Base-by-base conservation (phyloP, 2,797 vertebrate genomes). In the Alfaro cultratus region DNA sequence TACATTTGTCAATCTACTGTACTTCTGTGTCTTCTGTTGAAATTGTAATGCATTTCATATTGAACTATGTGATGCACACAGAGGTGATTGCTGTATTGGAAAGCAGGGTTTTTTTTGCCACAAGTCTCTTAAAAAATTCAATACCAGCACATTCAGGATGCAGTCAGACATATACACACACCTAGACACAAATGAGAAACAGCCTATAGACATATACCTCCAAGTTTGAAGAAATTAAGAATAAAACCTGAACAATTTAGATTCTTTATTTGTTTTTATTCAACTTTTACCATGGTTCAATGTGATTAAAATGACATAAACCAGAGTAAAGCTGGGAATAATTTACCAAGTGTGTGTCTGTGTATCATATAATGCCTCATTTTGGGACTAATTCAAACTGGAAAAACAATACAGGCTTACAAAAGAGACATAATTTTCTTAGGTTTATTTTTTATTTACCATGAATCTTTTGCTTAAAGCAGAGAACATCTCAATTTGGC, bases 301-400 rank as follows among this genome's bases (percentile, higher is more conserved):
- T 89, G 90, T 85, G 91, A 94, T 93, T 95, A 92, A 91, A 92
- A 92, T 77, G 87, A 87, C 82, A 85, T 73, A 68, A 78, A 90
- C 76, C 39, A 86, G 47, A 87, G 78, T 89, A 93, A 91, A 87
- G 85, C 80, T 79, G 31, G 31, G 73, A 51, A 92, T 91, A 91
- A 90, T 81, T 89, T 88, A 87, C 62, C 80, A 75, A 67, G 81
- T 83, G 91, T 89, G 82, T 90, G 87, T 90, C 91, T 85, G 87
- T 77, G 89, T 86, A 83, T 87, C 88, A 90, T 84, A 82, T 93
- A 93, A 94, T 93, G 88, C 90, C 88, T 92, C 86, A 88, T 94
- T 95, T 94, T 93, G 93, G 90, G 91, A 86, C 88, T 90, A 92
- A 93, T 95, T 95, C 91, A 94, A 93, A 93, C 88, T 85, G 90